phyloP scores from a whole-genome alignment of 2,113 vertebrate genomes.

The Orycteropus afer region DNA sequence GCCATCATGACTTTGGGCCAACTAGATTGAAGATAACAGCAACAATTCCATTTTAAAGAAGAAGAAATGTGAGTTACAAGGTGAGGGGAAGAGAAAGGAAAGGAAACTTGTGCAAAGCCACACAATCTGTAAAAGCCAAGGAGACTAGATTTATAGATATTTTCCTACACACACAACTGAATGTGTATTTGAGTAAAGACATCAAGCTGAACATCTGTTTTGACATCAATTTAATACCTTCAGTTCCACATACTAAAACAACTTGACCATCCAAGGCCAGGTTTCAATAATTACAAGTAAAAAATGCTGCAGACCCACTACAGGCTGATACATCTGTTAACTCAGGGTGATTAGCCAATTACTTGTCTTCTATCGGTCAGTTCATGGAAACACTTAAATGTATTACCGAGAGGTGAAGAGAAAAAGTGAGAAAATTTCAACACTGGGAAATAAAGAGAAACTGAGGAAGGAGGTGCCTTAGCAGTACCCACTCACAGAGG shows the following conservation, averaged over 20 bases:
- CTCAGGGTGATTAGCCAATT: neutral
- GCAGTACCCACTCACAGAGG: neutral
- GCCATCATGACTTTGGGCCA: too few species aligned
- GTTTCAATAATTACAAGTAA: neutral
- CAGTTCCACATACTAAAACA: neutral
- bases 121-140: neutral
- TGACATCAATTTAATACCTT: conserved; percentile 2
- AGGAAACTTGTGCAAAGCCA: neutral
- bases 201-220: neutral
- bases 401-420: neutral
- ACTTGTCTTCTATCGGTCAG: neutral
- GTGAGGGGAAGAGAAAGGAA: neutral
- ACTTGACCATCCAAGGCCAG: neutral
- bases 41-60: neutral
- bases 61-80: neutral
- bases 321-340: neutral
- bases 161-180: neutral
- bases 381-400: neutral
- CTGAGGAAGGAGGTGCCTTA: neutral
- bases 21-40: neutral
- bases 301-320: neutral
- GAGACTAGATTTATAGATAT: neutral
- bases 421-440: neutral
- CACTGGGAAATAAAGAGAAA: neutral
- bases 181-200: neutral